Conservation (phyloP, 2,888 invertebrate genomes). For the Euspilapteryx auroguttella region DNA sequence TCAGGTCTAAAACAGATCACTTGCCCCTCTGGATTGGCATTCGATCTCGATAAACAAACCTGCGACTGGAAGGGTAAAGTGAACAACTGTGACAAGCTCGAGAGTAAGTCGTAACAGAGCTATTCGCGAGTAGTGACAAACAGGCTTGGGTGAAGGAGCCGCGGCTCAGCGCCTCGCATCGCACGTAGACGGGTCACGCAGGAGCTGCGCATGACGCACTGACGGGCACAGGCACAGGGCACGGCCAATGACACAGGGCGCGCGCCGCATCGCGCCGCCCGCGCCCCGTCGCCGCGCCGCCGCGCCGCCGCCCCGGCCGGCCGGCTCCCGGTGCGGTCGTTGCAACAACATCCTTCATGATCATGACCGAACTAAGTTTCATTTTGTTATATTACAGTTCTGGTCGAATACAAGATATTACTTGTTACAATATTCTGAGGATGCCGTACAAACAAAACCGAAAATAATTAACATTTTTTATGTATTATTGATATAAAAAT, state of each 20-base stretch:
- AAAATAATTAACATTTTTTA: no score
- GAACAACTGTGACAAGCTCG: constrained; percentile 93
- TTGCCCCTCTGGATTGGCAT: constrained; percentile 95
- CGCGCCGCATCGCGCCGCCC: neutral
- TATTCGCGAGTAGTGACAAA: constrained; percentile 52
- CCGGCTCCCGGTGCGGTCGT: constrained; percentile 11
- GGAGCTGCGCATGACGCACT: no score
- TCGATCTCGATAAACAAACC: constrained; percentile 97
- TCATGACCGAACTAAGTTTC: no score
- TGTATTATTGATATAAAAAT: no score
- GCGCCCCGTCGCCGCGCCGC: neutral
- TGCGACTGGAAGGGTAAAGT: constrained; percentile 99
- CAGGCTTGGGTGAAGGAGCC: constrained; percentile 57
- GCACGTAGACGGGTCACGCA: neutral
- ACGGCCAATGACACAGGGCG: no score
- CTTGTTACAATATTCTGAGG: no score
- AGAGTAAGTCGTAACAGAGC: constrained; percentile 81
- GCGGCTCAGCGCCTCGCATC: constrained; percentile 28
- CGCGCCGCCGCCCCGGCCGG: constrained; percentile 14
- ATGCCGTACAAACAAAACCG: no score
- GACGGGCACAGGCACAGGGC: no score
- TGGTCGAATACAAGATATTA: no score
- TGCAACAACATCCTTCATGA: constrained; percentile 30
- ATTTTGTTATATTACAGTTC: neutral
- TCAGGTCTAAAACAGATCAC: constrained; percentile 96